Evolutionary conservation across 2,888 invertebrate species (phyloP).

Genomic region (Dioctria rufipes): DNA sequence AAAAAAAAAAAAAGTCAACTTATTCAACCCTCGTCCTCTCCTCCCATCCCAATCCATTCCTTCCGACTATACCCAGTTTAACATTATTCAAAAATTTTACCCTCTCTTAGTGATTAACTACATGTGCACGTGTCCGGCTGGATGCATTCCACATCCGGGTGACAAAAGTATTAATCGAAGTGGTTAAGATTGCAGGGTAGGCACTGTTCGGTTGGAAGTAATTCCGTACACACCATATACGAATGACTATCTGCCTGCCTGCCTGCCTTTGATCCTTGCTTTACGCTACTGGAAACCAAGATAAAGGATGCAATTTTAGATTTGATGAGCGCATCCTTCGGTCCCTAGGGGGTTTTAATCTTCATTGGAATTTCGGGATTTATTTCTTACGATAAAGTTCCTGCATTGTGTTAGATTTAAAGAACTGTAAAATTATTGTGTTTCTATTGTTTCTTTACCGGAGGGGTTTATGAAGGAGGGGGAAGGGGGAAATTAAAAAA

Average conservation of each 20-base stretch:
- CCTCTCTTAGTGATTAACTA: constrained; percentile 31
- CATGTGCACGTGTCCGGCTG: constrained; percentile 38
- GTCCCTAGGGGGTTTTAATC: constrained; percentile 23
- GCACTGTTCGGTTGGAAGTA: constrained; percentile 39
- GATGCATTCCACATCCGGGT: constrained; percentile 36
- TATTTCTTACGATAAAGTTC: constrained; percentile 19
- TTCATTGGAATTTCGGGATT: constrained; percentile 37
- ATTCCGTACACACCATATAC: constrained; percentile 16
- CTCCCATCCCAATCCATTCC: too few relatives aligned
- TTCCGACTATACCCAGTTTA: too few relatives aligned
- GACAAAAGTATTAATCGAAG: constrained; percentile 48
- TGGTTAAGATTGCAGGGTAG: constrained; percentile 29
- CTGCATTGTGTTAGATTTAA: not conserved
- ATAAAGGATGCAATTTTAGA: constrained; percentile 40
- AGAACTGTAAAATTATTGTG: not conserved
- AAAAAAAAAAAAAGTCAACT: too few relatives aligned
- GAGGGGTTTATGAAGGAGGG: not conserved
- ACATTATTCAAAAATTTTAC: not conserved
- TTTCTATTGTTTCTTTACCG: constrained; percentile 14
- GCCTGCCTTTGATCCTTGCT: constrained; percentile 35
- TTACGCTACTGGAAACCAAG: constrained; percentile 30
- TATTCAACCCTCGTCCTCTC: too few relatives aligned
- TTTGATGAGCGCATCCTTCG: constrained; percentile 33
- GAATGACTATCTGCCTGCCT: constrained; percentile 26
- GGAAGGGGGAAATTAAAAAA: too few relatives aligned